phyloP scores from a whole-genome alignment of 2,113 vertebrate species.

The Calypte anna region DNA sequence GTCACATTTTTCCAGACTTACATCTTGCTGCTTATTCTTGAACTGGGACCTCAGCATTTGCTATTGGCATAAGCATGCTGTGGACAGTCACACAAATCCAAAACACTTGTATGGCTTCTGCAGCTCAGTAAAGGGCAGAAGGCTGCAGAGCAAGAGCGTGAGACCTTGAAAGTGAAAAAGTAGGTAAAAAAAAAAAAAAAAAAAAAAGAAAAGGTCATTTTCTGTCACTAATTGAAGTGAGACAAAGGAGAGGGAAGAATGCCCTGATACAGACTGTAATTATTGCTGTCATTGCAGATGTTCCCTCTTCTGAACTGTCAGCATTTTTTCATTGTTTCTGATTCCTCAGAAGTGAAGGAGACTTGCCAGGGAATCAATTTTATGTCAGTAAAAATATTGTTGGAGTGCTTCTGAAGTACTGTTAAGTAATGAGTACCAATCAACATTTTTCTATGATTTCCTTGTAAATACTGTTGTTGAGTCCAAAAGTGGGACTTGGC shows the following conservation, averaged over 20 bases:
- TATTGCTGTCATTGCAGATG: not conserved
- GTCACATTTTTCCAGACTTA: not conserved
- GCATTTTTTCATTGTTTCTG: not conserved
- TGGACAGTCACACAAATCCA: not conserved
- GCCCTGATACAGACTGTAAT: not conserved
- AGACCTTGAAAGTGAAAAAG: not conserved
- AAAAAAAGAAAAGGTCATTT: not conserved
- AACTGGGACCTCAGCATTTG: not conserved
- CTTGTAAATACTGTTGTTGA: not conserved
- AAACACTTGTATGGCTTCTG: not conserved
- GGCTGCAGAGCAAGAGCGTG: rapidly evolving
- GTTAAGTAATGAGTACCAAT: not conserved
- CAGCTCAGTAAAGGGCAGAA: not conserved
- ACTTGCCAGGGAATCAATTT: not conserved
- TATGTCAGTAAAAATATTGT: not conserved
- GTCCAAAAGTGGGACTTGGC: not conserved
- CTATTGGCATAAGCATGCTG: not conserved
- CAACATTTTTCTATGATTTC: not conserved
- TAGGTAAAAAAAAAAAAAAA: not conserved
- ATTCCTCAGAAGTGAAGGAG: not conserved
- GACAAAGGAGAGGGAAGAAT: not conserved
- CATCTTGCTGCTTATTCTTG: not conserved
- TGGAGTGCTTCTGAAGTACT: not conserved
- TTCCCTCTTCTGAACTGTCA: not conserved
- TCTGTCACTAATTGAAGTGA: not conserved